These are phyloP conservation scores for Scotopteryx bipunctaria DNA, from an alignment of 2,888 invertebrate genomes.

Conservation along the genomic window DNA sequence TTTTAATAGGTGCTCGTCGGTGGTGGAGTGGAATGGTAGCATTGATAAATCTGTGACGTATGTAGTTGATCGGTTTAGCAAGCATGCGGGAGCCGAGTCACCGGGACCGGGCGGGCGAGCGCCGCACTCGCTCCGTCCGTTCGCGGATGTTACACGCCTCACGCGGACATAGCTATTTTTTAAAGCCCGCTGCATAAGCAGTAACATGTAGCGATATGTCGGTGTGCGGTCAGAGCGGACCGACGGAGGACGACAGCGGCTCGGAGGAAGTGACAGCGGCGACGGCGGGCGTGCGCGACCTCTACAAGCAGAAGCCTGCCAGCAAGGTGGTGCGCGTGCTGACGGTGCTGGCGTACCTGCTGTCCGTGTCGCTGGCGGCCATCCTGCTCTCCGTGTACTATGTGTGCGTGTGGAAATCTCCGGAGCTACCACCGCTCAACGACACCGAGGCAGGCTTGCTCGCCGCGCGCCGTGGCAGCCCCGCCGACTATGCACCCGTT, in stretches of 20 bases:
- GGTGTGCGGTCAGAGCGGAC: conserved; percentile 64
- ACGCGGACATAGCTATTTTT: conserved; percentile 48
- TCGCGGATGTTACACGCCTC: conserved; percentile 62
- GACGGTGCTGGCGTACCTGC: conserved; percentile 91
- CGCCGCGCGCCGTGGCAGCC: conserved; percentile 30
- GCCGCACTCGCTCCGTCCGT: conserved; percentile 51
- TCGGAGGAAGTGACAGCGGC: conserved; percentile 58
- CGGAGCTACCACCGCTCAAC: conserved; percentile 75
- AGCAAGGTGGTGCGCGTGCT: conserved; percentile 84
- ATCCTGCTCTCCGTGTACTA: conserved; percentile 92
- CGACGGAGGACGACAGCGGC: conserved; percentile 60
- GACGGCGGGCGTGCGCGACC: conserved; percentile 56
- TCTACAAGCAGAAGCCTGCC: conserved; percentile 68
- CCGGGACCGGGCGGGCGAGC: conserved; percentile 33
- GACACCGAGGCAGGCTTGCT: conserved; percentile 45
- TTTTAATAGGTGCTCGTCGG: conserved; percentile 46
- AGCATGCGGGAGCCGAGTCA: conserved; percentile 48
- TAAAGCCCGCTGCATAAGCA: conserved; percentile 34
- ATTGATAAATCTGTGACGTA: conserved; percentile 70
- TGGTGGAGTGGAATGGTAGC: conserved; percentile 36
- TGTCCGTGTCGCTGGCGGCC: conserved; percentile 93
- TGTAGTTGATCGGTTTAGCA: conserved; percentile 67
- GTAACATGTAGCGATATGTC: conserved; percentile 66
- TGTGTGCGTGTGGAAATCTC: conserved; percentile 90
- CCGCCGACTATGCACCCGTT: conserved; percentile 7